These are phyloP conservation scores for Heliconius charithonia DNA, from an alignment of 2,888 invertebrate species.

Conservation along the genomic window DNA sequence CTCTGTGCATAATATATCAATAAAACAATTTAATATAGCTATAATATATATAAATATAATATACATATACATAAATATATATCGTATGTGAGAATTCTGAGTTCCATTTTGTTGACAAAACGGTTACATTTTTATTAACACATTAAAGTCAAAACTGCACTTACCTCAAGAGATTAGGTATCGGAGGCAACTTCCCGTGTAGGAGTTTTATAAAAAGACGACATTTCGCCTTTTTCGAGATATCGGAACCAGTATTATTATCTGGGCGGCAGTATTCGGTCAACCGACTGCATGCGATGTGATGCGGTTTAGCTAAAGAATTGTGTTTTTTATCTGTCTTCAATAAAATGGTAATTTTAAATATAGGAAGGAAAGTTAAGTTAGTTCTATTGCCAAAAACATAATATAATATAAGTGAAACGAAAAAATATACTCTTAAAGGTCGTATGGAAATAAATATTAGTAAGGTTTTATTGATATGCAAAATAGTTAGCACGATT, in stretches of 20 bases:
- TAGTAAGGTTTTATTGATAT: background rate
- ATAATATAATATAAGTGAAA: background rate
- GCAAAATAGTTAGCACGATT: background rate
- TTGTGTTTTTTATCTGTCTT: slow-evolving; percentile 2
- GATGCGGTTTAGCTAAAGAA: slow-evolving; percentile 60
- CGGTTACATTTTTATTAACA: slow-evolving; percentile 82
- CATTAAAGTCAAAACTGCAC: slow-evolving; percentile 83
- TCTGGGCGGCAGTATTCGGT: slow-evolving; percentile 64
- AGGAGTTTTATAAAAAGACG: slow-evolving; percentile 61
- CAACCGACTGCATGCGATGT: slow-evolving; percentile 53
- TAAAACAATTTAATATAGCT: background rate
- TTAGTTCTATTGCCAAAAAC: background rate
- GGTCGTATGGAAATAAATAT: background rate
- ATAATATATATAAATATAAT: background rate
- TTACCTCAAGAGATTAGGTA: slow-evolving; percentile 75
- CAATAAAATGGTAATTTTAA: slow-evolving; percentile 3
- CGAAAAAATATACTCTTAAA: too few species aligned
- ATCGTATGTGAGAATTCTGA: slow-evolving; percentile 55
- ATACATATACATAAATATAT: background rate
- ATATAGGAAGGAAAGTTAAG: background rate
- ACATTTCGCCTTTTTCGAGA: slow-evolving; percentile 69
- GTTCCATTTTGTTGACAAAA: slow-evolving; percentile 74
- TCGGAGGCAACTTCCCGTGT: slow-evolving; percentile 78
- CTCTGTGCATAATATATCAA: background rate
- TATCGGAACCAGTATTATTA: slow-evolving; percentile 80